Base-by-base conservation (phyloP, 2,888 invertebrate species). In the Lordiphosa fenestrarum region DNA sequence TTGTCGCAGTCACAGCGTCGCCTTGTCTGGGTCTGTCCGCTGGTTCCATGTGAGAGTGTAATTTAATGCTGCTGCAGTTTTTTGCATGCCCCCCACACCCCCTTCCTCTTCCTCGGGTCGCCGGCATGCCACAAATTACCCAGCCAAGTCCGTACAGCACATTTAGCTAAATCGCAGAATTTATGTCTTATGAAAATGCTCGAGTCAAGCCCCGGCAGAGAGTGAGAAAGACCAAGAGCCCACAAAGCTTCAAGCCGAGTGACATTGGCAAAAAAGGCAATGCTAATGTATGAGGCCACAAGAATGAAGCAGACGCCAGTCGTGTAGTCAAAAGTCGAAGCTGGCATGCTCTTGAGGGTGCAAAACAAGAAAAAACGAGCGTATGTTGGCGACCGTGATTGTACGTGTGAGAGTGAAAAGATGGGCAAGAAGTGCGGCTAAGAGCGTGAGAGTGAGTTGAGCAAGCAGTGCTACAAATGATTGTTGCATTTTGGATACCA, bases 141-240 rank as follows among this genome's bases (percentile, higher is more conserved):
- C 61, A 64, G 71, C 52, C 77, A 66, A 71, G 82, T 84, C 82
- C 77, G 66, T 63, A 51, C 64, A 78, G 84, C 74, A 66, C 82
- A 84, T 80, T 80, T 77, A 77, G 82, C 84, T 68, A 81, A 81
- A 81, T 82, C 68, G 71, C 69, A 68, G 66, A 84, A 72, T 84
- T 85, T 85, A 84, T 84, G 84, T 77, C 83, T 84, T 80, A 86
- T 84, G 77, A 84, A 86, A 82, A 78, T 71, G 70, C 66, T 66
- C 61, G 30, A 30, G 7, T 25, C 25, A 25, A 23, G 23, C 23
- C 23, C 23, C 6, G 6, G 30, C 30, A n/a, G n/a, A n/a, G n/a
- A n/a, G n/a, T n/a, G 30, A 30, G 30, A 56, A 62, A 54, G 48
- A 50, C 62, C 52, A 54, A 55, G 48, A 60, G 38, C 44, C 44